Evolutionary conservation across 2,113 vertebrate genomes (phyloP), one percentile per base, ranked within the genome.

Genomic region (Ophthalmolycus amberensis): DNA sequence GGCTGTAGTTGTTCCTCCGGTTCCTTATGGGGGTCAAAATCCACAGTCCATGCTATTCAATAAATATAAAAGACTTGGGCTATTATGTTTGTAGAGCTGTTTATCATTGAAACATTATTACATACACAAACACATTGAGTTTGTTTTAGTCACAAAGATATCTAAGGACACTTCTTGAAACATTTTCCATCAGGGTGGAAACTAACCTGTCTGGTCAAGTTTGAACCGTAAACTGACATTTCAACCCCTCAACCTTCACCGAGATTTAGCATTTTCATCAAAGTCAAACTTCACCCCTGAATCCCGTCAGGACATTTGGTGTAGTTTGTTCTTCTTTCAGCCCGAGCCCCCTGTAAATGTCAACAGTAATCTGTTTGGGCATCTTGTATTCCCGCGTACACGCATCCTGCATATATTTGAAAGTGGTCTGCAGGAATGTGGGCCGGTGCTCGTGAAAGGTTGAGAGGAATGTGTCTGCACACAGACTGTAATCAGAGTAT

Each of bases 111-210:
- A 29, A 29, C 27, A 29, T 59, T 59, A 14, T 15, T 12, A 6
- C 56, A 59, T 22, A 52, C 50, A 52, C 50, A 22, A 52, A 52
- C 56, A 58, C 54, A 14, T 58, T 10, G 16, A 27, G 54, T 58
- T 25, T 58, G 54, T 25, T 56, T 58, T 25, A 25, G 22, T 56
- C 52, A 52, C 48, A 52, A 52, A 7, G 48, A 52, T 52, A n/a
- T 58, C 54, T 25, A 1, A 58, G 54, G n/a, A 58, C 10, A 27
- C 48, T 20, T 70, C 29, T 18, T 54, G 58, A 60, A 44, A 20
- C 22, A 12, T 73, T 84, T 89, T 86, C 85, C 85, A 85, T 85
- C 79, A 15, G 81, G 83, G 79, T 77, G 68, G 69, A 78, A 83
- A 72, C 52, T 29, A 16, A 34, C 46, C 6, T 38, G 16, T 58